Evolutionary conservation across 2,797 vertebrate genomes (phyloP).

Genomic region (Rallus crepitans): DNA sequence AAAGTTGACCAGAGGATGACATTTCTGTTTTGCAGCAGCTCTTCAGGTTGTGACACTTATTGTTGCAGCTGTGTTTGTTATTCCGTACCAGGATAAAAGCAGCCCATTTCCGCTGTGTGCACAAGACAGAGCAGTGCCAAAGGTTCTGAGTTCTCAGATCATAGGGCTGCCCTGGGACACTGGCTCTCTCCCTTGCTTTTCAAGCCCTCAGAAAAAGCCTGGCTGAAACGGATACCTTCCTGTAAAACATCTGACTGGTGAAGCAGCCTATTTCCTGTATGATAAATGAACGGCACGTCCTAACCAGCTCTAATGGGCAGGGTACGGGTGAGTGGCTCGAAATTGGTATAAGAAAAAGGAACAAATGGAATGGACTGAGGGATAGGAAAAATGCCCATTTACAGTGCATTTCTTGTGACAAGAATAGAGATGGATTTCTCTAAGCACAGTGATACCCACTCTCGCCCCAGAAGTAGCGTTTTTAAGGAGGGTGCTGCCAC

Average conservation of each 20-base stretch:
- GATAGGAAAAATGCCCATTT: slow-evolving; percentile 18
- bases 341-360: slow-evolving; percentile 40
- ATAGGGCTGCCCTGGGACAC: neutral
- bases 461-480: neutral
- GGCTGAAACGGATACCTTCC: neutral
- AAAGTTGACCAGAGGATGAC: neutral
- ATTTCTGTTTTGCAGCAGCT: neutral
- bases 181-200: neutral
- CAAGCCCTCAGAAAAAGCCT: neutral
- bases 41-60: slow-evolving; percentile 35
- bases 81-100: neutral
- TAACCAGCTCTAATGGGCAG: slow-evolving; percentile 44
- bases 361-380: slow-evolving; percentile 34
- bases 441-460: neutral
- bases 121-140: neutral
- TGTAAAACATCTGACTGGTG: neutral
- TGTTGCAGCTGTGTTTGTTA: neutral
- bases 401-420: slow-evolving; percentile 26
- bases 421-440: slow-evolving; percentile 38
- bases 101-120: neutral
- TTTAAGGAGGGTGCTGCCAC: neutral
- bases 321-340: neutral
- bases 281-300: slow-evolving; percentile 15
- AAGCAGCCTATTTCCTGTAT: neutral
- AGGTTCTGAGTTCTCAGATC: accelerated